These are phyloP conservation scores for Ursus arctos DNA, from an alignment of 2,113 vertebrate genomes.

Conservation along the genomic window DNA sequence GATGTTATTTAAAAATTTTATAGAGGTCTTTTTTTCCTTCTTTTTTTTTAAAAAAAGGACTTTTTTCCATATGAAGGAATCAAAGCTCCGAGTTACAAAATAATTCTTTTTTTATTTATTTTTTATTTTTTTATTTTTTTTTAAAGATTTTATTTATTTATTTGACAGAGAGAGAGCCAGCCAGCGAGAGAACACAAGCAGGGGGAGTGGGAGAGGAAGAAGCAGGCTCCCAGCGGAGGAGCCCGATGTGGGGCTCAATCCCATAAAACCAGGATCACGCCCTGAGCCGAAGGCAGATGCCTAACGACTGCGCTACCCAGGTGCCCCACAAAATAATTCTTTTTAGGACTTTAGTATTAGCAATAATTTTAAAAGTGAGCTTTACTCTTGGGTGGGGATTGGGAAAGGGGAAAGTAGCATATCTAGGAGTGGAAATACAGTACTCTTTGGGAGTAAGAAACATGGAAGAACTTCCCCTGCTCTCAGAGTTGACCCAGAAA, in stretches of 20 bases:
- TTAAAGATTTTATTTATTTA: too few species aligned
- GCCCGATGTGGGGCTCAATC: too few species aligned
- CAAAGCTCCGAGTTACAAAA: not conserved
- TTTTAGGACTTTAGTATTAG: not conserved
- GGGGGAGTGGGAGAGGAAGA: too few species aligned
- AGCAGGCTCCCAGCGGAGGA: too few species aligned
- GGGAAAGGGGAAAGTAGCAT: not conserved
- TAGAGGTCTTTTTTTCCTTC: not conserved
- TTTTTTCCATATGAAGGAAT: not conserved
- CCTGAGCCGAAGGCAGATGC: too few species aligned
- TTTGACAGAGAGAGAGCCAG: too few species aligned
- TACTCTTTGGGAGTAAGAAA: not conserved
- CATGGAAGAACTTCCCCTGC: not conserved
- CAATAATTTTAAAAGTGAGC: not conserved
- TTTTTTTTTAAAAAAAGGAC: not conserved
- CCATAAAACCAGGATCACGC: too few species aligned
- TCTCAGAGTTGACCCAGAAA: not conserved
- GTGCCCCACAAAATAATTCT: not conserved
- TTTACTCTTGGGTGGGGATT: not conserved
- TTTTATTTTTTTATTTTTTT: too few species aligned
- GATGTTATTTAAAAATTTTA: not conserved
- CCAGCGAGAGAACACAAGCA: too few species aligned
- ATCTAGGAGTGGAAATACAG: not conserved
- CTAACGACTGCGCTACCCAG: too few species aligned
- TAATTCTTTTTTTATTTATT: not conserved